Conservation (phyloP, 2,113 vertebrate species). For the Danio rerio region DNA sequence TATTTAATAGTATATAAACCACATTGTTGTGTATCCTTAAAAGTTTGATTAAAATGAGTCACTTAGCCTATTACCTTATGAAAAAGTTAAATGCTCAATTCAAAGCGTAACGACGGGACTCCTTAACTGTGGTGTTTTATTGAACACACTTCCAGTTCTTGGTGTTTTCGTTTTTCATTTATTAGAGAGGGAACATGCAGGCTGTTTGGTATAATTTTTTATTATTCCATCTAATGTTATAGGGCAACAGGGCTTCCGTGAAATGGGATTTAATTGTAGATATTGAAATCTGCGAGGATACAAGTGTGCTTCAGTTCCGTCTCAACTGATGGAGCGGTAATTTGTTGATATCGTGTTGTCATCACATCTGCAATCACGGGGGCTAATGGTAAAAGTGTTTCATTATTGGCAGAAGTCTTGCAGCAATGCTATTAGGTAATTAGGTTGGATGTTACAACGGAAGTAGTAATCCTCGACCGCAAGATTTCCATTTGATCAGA, state of each 20-base stretch:
- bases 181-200: not conserved
- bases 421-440: conserved; percentile 99
- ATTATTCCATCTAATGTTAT: conserved; percentile 12
- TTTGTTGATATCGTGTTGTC: conserved; percentile 96
- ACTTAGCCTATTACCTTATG: not conserved
- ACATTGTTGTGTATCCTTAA: too few relatives aligned
- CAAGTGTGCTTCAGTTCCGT: conserved; percentile 91
- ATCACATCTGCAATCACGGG: conserved; percentile 97
- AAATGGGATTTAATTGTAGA: conserved; percentile 98
- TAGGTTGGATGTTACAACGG: conserved; percentile 90
- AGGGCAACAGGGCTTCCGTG: conserved; percentile 35
- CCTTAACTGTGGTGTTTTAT: not conserved
- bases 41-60: too few relatives aligned
- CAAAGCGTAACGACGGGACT: not conserved
- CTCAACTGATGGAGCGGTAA: conserved; percentile 92
- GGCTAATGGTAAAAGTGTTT: conserved; percentile 94
- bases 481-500: conserved; percentile 87
- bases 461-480: conserved; percentile 90
- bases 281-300: conserved; percentile 95
- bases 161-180: not conserved
- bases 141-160: not conserved
- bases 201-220: not conserved
- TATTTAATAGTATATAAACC: too few relatives aligned
- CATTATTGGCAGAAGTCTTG: conserved; percentile 92
- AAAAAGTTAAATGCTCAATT: not conserved